Base-by-base conservation (phyloP, 2,113 vertebrate genomes). In the Pipra filicauda region DNA sequence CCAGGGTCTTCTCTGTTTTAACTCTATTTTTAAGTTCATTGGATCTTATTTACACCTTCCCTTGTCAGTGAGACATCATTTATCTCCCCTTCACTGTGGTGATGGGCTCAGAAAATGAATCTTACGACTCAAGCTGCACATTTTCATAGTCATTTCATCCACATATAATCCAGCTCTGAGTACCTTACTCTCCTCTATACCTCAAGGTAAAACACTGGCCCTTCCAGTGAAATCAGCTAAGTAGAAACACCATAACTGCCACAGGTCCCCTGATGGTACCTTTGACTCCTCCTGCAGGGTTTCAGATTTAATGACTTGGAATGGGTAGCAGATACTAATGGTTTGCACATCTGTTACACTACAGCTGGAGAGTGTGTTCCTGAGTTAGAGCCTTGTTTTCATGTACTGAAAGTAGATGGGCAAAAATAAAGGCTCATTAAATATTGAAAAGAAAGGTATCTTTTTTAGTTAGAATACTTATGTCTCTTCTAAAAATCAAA, bases 321-420 rank as follows among this genome's bases (percentile, higher is more conserved):
- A 96, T 88, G 90, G 81, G 93, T 93, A 51, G 95, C 93, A 96
- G 94, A 95, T 96, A 91, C 90, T 97, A 96, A 97, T 97, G 93
- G 95, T 96, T 91, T 94, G 91, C 93, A 96, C 94, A 96, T 97
- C 96, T 96, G 96, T 95, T 93, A 96, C 88, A 71, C 78, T 91
- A 90, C 91, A 93, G 94, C 88, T 96, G 91, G 89, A 96, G 85
- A 72, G 54, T 88, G 71, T 85, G 85, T 78, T 93, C 71, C 89
- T 94, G 59, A 1, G 16, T 73, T 77, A 89, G 76, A 70, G 30
- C 64, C 59, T 91, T 88, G 71, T 90, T 89, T 85, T 76, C 59
- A 74, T 77, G 78, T 76, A 31, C 58, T 74, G 78, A 77, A 88
- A 85, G 41, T 73, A 83, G 89, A 91, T 74, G 78, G 64, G 64